phyloP scores from a whole-genome alignment of 2,888 invertebrate species.

The Cetonia aurata region DNA sequence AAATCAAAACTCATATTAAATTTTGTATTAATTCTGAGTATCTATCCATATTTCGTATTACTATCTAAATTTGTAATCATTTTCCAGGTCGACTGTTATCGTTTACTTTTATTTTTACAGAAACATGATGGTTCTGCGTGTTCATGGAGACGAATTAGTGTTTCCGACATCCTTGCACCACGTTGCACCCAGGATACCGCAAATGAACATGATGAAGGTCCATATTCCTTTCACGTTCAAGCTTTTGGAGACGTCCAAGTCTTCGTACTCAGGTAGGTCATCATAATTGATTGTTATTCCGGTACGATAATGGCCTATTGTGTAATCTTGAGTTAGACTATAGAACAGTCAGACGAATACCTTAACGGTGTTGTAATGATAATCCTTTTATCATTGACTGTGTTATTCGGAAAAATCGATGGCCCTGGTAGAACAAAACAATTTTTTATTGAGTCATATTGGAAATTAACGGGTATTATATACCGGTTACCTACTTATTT shows the following conservation, averaged over 20 bases:
- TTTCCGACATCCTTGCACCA: conserved; percentile 66
- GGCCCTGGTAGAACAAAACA: too few species aligned
- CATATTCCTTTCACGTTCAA: conserved; percentile 88
- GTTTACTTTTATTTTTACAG: conserved; percentile 65
- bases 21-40: too few species aligned
- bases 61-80: too few species aligned
- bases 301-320: not conserved
- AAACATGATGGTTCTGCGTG: conserved; percentile 82
- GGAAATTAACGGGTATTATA: not conserved
- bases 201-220: conserved; percentile 86
- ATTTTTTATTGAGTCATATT: too few species aligned
- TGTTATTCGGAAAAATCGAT: conserved; percentile 1
- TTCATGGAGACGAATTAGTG: conserved; percentile 77
- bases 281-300: conserved; percentile 4
- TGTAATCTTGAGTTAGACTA: not conserved
- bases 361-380: conserved; percentile 4
- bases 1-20: too few species aligned
- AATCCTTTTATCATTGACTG: conserved; percentile 9
- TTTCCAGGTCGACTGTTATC: too few species aligned
- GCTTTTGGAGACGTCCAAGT: conserved; percentile 77
- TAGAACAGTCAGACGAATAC: not conserved
- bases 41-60: too few species aligned
- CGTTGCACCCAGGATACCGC: conserved; percentile 74
- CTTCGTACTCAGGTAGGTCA: conserved; percentile 75
- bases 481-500: too few species aligned